Conservation (phyloP, 2,888 invertebrate species). For the Agrotis segetum region DNA sequence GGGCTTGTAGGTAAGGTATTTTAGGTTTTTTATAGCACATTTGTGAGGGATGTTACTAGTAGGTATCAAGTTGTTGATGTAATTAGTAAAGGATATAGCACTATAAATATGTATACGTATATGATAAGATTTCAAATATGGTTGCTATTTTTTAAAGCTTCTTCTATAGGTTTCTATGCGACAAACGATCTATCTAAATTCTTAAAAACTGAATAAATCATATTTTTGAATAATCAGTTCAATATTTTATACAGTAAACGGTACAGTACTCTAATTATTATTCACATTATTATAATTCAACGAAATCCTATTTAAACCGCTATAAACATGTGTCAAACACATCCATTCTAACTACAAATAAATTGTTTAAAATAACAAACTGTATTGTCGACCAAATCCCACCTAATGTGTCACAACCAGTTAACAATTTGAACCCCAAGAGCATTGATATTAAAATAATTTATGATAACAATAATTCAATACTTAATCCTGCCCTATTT, state of each 20-base stretch:
- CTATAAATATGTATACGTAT: too few species aligned
- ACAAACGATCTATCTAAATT: too few species aligned
- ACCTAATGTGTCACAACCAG: slow-evolving; percentile 73
- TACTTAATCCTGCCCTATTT: slow-evolving; percentile 68
- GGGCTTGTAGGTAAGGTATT: neutral
- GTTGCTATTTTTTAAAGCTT: too few species aligned
- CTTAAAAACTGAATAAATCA: too few species aligned
- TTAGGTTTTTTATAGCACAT: neutral
- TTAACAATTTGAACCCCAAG: slow-evolving; percentile 69
- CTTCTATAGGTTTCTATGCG: too few species aligned
- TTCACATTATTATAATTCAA: neutral
- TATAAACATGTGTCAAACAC: slow-evolving; percentile 31
- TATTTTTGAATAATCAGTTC: too few species aligned
- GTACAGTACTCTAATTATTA: neutral
- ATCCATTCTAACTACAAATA: slow-evolving; percentile 38
- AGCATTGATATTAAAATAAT: slow-evolving; percentile 72
- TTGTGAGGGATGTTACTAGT: neutral
- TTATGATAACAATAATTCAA: slow-evolving; percentile 77
- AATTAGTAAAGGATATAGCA: too few species aligned
- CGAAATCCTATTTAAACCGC: slow-evolving; percentile 23
- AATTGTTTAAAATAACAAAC: slow-evolving; percentile 54
- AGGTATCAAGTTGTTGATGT: too few species aligned
- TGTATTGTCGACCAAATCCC: slow-evolving; percentile 70
- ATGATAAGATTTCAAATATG: too few species aligned
- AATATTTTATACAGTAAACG: neutral